phyloP scores from a whole-genome alignment of 1,140 invertebrate genomes.

The Eumeta japonica region DNA sequence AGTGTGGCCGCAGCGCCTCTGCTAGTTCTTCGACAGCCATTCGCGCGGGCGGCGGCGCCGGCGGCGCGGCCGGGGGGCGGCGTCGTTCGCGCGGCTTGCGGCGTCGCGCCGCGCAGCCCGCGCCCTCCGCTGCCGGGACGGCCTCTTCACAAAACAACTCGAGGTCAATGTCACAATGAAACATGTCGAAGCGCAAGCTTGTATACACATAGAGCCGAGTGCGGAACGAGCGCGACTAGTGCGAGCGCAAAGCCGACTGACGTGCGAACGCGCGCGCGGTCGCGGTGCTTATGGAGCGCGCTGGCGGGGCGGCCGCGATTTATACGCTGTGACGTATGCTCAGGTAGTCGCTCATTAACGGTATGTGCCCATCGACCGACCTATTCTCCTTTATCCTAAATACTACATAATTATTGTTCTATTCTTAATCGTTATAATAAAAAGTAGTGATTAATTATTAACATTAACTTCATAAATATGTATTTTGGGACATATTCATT shows the following conservation, averaged over 20 bases:
- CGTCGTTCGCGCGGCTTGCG: constrained; percentile 38
- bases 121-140: constrained; percentile 31
- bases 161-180: constrained; percentile 42
- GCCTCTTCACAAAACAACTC: constrained; percentile 49
- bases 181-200: constrained; percentile 39
- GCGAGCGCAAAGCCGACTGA: constrained; percentile 24
- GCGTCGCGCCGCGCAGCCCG: constrained; percentile 35
- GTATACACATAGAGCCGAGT: constrained; percentile 50
- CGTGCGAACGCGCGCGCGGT: constrained; percentile 47
- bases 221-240: constrained; percentile 31
- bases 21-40: constrained; percentile 39
- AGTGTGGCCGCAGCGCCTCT: constrained; percentile 54
- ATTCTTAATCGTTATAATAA: background rate
- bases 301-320: constrained; percentile 46
- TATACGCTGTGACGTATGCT: constrained; percentile 50
- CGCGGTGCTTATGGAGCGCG: constrained; percentile 44
- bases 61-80: constrained; percentile 35
- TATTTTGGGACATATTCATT: too few relatives aligned
- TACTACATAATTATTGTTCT: constrained; percentile 38
- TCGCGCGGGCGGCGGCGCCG: constrained; percentile 30
- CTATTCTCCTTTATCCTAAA: constrained; percentile 55
- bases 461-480: background rate
- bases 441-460: background rate
- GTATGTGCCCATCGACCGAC: constrained; percentile 49
- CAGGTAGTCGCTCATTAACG: constrained; percentile 47